Evolutionary conservation across 2,797 vertebrate genomes (phyloP).

Genomic region (Onychomys torridus): DNA sequence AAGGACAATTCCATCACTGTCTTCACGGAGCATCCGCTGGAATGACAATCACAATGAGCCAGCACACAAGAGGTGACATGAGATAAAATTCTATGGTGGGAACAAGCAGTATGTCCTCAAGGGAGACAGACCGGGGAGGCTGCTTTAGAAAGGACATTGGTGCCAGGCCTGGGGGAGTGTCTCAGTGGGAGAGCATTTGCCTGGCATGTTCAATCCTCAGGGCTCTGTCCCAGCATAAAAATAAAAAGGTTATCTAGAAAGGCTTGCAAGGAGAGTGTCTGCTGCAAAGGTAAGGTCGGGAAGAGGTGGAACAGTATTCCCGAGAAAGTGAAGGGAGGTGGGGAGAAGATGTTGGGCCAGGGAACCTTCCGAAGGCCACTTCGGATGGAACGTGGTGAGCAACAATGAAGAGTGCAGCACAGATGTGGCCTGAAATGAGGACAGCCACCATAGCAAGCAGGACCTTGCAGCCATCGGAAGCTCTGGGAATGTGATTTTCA

Average conservation of each 20-base stretch:
- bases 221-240: background rate
- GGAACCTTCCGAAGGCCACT: background rate
- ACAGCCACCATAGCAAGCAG: too few species aligned
- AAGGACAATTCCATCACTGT: accelerated
- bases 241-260: background rate
- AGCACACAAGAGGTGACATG: background rate
- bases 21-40: background rate
- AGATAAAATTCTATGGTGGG: background rate
- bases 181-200: too few species aligned
- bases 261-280: background rate
- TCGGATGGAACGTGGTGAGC: too few species aligned
- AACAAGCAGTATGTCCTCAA: background rate
- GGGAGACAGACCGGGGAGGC: background rate
- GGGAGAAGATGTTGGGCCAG: background rate
- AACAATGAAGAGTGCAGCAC: background rate
- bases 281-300: background rate
- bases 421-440: background rate
- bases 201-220: background rate
- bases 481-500: background rate
- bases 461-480: background rate
- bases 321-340: background rate
- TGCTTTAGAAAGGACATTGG: background rate
- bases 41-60: background rate
- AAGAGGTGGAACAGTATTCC: background rate
- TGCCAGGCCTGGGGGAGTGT: background rate